Conservation (phyloP, 2,113 vertebrate species). For the Hemiscyllium ocellatum region DNA sequence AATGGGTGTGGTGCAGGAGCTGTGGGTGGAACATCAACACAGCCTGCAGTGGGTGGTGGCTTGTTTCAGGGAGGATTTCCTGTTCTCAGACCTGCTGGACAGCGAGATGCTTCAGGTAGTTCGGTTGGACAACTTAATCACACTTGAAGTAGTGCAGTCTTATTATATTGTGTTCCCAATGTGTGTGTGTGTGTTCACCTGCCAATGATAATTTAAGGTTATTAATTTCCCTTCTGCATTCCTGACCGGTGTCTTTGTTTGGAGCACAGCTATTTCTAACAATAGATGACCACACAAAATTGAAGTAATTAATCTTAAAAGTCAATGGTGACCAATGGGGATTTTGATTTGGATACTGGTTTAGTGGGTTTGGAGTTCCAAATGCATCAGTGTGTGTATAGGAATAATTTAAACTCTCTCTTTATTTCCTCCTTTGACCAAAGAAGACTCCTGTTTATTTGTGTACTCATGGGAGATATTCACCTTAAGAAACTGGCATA, state of each 20-base stretch:
- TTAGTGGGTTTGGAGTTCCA: background rate
- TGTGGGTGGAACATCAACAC: constrained; percentile 51
- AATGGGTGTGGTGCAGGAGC: constrained; percentile 44
- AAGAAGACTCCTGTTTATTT: too few species aligned
- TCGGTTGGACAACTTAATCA: background rate
- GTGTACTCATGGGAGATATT: too few species aligned
- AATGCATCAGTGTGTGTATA: background rate
- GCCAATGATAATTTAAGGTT: background rate
- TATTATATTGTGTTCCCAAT: background rate
- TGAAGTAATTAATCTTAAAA: background rate
- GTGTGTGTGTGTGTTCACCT: background rate
- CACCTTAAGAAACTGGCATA: too few species aligned
- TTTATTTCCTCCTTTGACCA: too few species aligned
- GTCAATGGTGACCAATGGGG: background rate
- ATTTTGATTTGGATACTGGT: background rate
- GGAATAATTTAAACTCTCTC: too few species aligned
- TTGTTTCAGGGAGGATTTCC: constrained; percentile 92
- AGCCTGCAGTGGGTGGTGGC: constrained; percentile 69
- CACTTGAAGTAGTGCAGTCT: background rate
- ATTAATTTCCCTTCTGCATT: background rate
- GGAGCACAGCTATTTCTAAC: background rate
- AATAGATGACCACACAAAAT: background rate
- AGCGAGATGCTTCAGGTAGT: constrained; percentile 73
- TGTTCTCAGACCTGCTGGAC: constrained; percentile 73
- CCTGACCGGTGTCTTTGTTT: background rate